Conservation (phyloP, 2,113 vertebrate genomes). For the Aramus guarauna region DNA sequence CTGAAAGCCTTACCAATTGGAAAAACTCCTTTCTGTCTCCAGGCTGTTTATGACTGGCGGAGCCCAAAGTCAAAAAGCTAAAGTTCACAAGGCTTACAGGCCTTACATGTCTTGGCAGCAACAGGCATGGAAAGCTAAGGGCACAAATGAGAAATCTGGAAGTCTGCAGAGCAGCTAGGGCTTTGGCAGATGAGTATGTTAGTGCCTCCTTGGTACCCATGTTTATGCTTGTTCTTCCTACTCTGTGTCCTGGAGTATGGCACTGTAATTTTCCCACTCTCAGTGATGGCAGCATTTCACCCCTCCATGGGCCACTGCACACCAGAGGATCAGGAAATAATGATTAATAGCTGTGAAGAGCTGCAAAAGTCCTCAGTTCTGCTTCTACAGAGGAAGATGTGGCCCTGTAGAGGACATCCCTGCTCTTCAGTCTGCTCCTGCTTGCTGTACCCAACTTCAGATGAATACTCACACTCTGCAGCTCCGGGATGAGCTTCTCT, state of each 20-base stretch:
- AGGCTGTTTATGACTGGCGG: not conserved
- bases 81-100: not conserved
- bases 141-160: not conserved
- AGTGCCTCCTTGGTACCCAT: not conserved
- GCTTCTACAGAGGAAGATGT: not conserved
- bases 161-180: not conserved
- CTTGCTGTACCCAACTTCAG: not conserved
- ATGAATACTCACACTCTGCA: conserved; percentile 66
- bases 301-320: too few species aligned
- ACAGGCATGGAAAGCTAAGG: not conserved
- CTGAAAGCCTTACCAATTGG: not conserved
- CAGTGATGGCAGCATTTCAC: not conserved
- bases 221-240: not conserved
- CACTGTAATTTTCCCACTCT: not conserved
- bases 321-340: not conserved
- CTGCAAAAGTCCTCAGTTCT: not conserved
- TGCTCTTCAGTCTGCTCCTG: not conserved
- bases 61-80: not conserved
- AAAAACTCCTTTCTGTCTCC: not conserved
- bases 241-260: not conserved
- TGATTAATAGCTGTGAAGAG: not conserved
- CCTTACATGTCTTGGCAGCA: not conserved
- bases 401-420: not conserved
- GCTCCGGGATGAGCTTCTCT: conserved; percentile 59
- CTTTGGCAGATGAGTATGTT: not conserved